Base-by-base conservation (phyloP, 1,140 invertebrate species). In the Drosophila nebulosa region DNA sequence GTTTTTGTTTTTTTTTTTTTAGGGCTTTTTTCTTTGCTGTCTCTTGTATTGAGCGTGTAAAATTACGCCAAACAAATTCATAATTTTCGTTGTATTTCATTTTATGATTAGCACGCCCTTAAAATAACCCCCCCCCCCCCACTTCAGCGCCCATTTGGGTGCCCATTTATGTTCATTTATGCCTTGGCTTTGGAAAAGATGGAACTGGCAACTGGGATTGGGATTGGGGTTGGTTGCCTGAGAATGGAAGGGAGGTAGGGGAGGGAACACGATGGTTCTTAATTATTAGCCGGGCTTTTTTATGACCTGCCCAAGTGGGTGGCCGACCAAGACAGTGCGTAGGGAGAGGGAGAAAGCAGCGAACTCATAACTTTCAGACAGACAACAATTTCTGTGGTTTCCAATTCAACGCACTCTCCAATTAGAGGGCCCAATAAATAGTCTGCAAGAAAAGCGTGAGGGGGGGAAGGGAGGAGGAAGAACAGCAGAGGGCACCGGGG, bases 51-150 rank as follows among this genome's bases (percentile, higher is more conserved):
- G 64, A 60, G 78, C 59, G 83, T 78, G 74, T 86, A 81, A 85
- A 88, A 85, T 85, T 86, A 78, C 81, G 74, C 78, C 81, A 85
- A 85, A 85, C 78, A 85, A 85, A 85, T 85, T 85, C 81, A 85
- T 85, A 85, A 85, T 85, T 85, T 78, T 70, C 46, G 67, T 66
- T 88, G 74, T 86, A 64, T 86, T 86, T 74, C 66, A 74, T 85
- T 86, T 85, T 86, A 85, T 77, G 80, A 85, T 85, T 86, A 85
- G 74, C 78, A 85, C 80, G 81, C 80, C 80, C 81, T 74, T 65
- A 80, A 59, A 32, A 66, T 61, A 69, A 22, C 78, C 55, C 51
- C 36, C 32, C 32, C 22, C n/a, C 9, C 24, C 52, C 27, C 4
- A 18, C 39, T n/a, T n/a, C n/a, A n/a, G n/a, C 69, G 62, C 63